Conservation (phyloP, 2,888 invertebrate species). For the Rhamnusium bicolor region DNA sequence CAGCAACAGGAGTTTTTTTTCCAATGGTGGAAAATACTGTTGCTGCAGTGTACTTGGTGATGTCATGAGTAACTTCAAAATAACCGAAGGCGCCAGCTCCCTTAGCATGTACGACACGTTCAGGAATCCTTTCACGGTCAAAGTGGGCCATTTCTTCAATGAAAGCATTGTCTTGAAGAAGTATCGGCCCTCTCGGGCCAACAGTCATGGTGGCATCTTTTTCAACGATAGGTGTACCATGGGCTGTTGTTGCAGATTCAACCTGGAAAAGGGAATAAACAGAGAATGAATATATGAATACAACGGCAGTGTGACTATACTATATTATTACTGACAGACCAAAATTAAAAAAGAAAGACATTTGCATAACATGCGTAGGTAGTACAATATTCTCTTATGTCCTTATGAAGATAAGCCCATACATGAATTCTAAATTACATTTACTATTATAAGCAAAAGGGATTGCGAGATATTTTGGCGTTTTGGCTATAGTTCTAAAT, state of each 20-base stretch:
- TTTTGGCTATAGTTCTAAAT: too few relatives aligned
- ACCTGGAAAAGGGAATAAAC: slow-evolving; percentile 67
- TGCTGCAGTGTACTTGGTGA: slow-evolving; percentile 79
- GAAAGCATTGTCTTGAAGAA: slow-evolving; percentile 88
- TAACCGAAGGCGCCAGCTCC: slow-evolving; percentile 92
- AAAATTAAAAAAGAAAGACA: too few relatives aligned
- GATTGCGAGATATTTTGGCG: too few relatives aligned
- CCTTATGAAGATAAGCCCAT: too few relatives aligned
- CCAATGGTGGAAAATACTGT: slow-evolving; percentile 84
- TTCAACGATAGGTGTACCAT: slow-evolving; percentile 86
- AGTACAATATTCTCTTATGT: too few relatives aligned
- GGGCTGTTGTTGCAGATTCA: slow-evolving; percentile 82
- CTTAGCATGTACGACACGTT: slow-evolving; percentile 96
- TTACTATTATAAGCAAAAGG: too few relatives aligned
- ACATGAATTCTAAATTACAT: too few relatives aligned
- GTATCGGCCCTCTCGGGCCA: slow-evolving; percentile 90
- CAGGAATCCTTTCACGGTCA: slow-evolving; percentile 94
- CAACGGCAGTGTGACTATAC: too few relatives aligned
- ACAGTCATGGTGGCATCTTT: slow-evolving; percentile 86
- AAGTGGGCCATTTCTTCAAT: slow-evolving; percentile 89
- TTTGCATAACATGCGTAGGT: too few relatives aligned
- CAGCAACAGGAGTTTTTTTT: slow-evolving; percentile 85
- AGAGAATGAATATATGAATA: too few relatives aligned
- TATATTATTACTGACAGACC: too few relatives aligned
- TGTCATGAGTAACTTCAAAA: slow-evolving; percentile 91